These are phyloP conservation scores for Flexamia atlantica DNA, from an alignment of 2,888 invertebrate genomes.

Conservation along the genomic window DNA sequence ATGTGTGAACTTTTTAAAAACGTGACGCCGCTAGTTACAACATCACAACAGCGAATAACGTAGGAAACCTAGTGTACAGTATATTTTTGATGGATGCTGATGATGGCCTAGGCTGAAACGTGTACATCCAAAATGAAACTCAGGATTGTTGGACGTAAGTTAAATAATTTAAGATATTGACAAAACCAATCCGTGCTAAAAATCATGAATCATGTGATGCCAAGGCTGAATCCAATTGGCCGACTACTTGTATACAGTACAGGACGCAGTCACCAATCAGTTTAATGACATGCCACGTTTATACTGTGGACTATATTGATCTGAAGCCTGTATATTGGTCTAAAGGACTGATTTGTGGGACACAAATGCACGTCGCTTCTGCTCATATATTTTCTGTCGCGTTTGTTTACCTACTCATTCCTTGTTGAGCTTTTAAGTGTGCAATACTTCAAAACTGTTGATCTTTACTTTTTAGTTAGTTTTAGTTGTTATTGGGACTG, in stretches of 20 bases:
- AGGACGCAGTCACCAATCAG: constrained; percentile 6
- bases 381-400: neutral
- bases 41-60: too few species aligned
- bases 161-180: too few species aligned
- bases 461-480: neutral
- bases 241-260: neutral
- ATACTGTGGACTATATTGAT: neutral
- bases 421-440: neutral
- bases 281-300: neutral
- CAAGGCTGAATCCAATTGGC: neutral
- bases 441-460: neutral
- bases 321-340: neutral
- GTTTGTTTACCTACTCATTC: neutral
- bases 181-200: too few species aligned
- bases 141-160: too few species aligned
- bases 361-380: neutral
- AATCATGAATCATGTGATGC: too few species aligned
- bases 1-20: too few species aligned
- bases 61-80: too few species aligned
- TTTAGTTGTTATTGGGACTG: neutral
- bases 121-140: too few species aligned
- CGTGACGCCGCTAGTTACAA: too few species aligned
- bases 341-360: neutral
- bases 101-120: too few species aligned
- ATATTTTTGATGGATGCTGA: too few species aligned